phyloP scores from a whole-genome alignment of 2,797 vertebrate genomes.

The Phaenicophaeus curvirostris region DNA sequence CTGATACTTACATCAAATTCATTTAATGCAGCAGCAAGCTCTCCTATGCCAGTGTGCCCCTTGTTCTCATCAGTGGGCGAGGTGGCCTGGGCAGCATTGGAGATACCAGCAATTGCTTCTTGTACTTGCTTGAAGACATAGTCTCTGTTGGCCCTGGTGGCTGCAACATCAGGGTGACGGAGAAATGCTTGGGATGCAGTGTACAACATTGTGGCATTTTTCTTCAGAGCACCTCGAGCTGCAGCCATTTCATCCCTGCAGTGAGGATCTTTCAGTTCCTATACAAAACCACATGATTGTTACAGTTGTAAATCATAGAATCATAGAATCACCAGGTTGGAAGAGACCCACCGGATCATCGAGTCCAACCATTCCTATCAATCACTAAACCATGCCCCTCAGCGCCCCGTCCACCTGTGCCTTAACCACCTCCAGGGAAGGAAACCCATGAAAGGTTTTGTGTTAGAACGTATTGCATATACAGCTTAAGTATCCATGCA shows the following conservation, averaged over 20 bases:
- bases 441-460: rapidly evolving
- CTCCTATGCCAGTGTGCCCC: constrained; percentile 94
- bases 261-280: constrained; percentile 98
- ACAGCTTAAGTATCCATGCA: neutral
- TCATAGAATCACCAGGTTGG: no score
- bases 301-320: no score
- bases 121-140: constrained; percentile 99
- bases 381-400: no score
- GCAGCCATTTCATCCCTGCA: constrained; percentile 98
- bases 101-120: constrained; percentile 96
- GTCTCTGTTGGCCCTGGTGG: constrained; percentile 95
- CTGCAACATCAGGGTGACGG: constrained; percentile 95
- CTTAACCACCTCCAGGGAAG: no score
- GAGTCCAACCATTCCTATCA: no score
- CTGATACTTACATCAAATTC: constrained; percentile 94
- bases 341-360: no score
- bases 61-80: constrained; percentile 95
- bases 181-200: constrained; percentile 97
- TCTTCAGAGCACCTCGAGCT: constrained; percentile 94
- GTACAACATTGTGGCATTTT: constrained; percentile 98
- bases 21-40: constrained; percentile 95
- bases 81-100: constrained; percentile 95
- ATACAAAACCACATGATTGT: rapidly evolving
- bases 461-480: rapidly evolving
- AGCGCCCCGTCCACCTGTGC: no score